These are phyloP conservation scores for Xestoiulus laeticollis DNA, from an alignment of 2,888 invertebrate species.

Conservation along the genomic window DNA sequence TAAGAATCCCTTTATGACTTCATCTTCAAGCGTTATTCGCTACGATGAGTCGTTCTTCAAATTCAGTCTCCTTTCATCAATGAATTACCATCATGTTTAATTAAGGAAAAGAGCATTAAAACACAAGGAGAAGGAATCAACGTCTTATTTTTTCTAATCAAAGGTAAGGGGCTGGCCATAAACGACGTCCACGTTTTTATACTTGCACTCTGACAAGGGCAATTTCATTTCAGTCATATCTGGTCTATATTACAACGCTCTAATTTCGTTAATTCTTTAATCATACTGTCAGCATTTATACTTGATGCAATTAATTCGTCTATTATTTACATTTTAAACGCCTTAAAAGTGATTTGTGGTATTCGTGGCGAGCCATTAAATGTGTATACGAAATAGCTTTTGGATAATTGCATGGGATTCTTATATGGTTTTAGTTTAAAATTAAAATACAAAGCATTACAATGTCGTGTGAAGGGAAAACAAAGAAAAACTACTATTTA, in stretches of 20 bases:
- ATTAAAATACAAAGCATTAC: neutral
- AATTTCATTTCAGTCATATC: too few species aligned
- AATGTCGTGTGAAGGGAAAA: neutral
- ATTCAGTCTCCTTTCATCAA: slow-evolving; percentile 10
- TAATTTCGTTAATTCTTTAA: too few species aligned
- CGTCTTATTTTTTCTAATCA: neutral
- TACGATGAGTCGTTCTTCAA: neutral
- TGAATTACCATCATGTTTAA: slow-evolving; percentile 39
- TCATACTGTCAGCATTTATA: too few species aligned
- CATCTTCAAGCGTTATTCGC: neutral
- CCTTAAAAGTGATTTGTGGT: neutral
- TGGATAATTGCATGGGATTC: neutral
- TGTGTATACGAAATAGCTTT: neutral
- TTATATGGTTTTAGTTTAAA: neutral
- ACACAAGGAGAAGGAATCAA: neutral
- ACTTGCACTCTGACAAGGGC: too few species aligned
- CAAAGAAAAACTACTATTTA: neutral
- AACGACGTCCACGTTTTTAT: neutral
- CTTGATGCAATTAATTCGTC: neutral
- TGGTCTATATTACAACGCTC: too few species aligned
- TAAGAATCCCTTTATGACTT: slow-evolving; percentile 39
- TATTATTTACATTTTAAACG: neutral
- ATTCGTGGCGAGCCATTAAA: neutral
- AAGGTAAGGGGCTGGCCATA: neutral
- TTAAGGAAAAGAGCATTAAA: slow-evolving; percentile 30